Percentiles rank a stretch among this genome's conserved stretches.
phyloP scores from a whole-genome alignment of 2,113 vertebrate genomes.

The Halichoerus grypus region DNA sequence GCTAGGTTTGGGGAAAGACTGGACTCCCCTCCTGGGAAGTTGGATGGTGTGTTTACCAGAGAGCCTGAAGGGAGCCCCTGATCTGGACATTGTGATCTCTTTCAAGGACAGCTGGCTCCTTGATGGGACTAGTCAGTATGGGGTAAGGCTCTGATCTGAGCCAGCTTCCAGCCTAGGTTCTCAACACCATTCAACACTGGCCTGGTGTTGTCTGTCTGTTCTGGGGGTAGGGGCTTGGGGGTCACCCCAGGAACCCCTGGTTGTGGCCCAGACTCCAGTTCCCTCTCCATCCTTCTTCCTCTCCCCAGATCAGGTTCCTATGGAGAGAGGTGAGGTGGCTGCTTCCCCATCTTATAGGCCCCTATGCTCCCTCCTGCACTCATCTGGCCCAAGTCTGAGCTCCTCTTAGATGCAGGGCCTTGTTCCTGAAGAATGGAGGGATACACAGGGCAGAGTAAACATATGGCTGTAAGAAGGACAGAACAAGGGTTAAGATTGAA shows the following conservation, averaged over 20 bases:
- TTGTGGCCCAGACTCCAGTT: background rate
- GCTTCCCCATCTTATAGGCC: background rate
- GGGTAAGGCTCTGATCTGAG: background rate
- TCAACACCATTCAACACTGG: background rate
- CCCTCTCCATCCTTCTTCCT: background rate
- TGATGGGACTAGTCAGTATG: background rate
- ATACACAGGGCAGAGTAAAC: background rate
- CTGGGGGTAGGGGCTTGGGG: background rate
- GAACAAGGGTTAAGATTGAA: background rate
- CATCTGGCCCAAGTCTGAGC: background rate
- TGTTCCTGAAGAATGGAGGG: background rate
- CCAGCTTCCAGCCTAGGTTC: background rate
- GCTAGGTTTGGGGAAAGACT: background rate
- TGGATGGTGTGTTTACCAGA: background rate
- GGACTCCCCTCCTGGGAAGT: background rate
- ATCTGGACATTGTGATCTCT: background rate
- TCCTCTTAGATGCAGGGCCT: background rate
- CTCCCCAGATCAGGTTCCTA: background rate
- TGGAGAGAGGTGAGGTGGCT: background rate
- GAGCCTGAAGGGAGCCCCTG: background rate
- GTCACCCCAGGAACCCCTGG: background rate
- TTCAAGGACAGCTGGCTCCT: background rate
- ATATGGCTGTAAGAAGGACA: background rate
- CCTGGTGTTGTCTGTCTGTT: background rate
- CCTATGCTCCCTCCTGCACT: background rate